phyloP scores from a whole-genome alignment of 2,113 vertebrate genomes.

The Neoarius graeffei region DNA sequence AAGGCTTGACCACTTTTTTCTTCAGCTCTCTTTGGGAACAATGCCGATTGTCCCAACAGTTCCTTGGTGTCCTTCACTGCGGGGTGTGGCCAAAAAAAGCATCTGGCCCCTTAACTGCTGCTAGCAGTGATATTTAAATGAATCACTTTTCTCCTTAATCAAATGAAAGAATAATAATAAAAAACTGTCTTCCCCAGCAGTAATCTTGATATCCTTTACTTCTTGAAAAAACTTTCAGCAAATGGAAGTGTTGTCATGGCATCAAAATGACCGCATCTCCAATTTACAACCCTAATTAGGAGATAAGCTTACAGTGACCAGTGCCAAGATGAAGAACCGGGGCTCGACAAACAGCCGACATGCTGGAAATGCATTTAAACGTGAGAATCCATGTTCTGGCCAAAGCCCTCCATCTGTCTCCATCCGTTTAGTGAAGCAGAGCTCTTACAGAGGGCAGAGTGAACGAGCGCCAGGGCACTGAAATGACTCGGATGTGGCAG shows the following conservation, averaged over 20 bases:
- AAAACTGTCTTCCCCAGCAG: neutral
- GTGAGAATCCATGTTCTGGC: neutral
- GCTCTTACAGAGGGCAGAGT: neutral
- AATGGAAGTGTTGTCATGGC: neutral
- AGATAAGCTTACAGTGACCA: neutral
- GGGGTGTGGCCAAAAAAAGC: too few relatives aligned
- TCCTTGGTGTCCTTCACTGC: too few relatives aligned
- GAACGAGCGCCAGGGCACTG: neutral
- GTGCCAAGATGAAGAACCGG: neutral
- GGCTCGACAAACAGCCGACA: too few relatives aligned
- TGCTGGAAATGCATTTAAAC: neutral
- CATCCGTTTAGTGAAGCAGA: neutral
- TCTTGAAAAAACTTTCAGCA: neutral
- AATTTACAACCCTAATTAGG: neutral
- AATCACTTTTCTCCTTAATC: neutral
- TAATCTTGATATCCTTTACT: neutral
- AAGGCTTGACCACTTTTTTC: neutral
- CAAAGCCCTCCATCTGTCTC: constrained; percentile 15
- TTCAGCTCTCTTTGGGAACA: neutral
- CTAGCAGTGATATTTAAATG: neutral
- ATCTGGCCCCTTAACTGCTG: neutral
- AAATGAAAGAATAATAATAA: too few relatives aligned
- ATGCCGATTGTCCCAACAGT: neutral
- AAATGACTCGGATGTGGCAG: neutral
- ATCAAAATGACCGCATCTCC: neutral